A percentile compares a stretch with the other conserved stretches of the same genome.
Conservation (phyloP, 2,113 vertebrate genomes). For the Aldabrachelys gigantea region DNA sequence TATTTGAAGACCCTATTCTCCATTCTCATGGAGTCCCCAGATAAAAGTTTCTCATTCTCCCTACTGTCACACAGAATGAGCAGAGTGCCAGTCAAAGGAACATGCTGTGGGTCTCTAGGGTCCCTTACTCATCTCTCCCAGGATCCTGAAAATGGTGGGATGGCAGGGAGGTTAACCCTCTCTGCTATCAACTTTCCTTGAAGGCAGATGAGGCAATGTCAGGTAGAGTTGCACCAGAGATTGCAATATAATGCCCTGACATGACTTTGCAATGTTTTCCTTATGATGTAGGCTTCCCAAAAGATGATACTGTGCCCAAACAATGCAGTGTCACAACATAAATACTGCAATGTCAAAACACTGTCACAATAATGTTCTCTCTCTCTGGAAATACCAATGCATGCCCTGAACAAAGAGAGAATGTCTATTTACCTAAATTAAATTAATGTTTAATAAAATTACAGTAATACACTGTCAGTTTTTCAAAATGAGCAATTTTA, state of each 20-base stretch:
- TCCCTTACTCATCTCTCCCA: not conserved
- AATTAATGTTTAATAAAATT: not conserved
- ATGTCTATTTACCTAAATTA: not conserved
- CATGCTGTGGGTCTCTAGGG: not conserved
- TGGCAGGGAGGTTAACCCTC: not conserved
- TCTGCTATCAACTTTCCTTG: not conserved
- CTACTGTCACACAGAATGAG: not conserved
- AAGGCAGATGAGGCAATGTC: not conserved
- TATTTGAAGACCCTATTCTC: not conserved
- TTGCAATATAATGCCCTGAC: not conserved
- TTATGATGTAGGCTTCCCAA: not conserved
- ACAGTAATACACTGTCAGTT: not conserved
- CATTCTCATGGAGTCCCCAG: not conserved
- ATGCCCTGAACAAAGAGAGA: not conserved
- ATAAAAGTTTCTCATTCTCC: not conserved
- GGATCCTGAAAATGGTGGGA: not conserved
- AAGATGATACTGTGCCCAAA: not conserved
- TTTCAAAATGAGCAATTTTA: not conserved
- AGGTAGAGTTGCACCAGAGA: not conserved
- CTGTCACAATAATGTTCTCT: not conserved
- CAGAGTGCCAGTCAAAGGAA: not conserved
- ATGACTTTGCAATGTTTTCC: not conserved
- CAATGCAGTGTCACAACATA: not conserved
- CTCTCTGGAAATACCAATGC: not conserved
- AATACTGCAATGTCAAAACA: not conserved